Percentiles rank a stretch among this genome's conserved stretches.
Conservation (phyloP, 2,888 invertebrate species). For the Eupithecia dodoneata region DNA sequence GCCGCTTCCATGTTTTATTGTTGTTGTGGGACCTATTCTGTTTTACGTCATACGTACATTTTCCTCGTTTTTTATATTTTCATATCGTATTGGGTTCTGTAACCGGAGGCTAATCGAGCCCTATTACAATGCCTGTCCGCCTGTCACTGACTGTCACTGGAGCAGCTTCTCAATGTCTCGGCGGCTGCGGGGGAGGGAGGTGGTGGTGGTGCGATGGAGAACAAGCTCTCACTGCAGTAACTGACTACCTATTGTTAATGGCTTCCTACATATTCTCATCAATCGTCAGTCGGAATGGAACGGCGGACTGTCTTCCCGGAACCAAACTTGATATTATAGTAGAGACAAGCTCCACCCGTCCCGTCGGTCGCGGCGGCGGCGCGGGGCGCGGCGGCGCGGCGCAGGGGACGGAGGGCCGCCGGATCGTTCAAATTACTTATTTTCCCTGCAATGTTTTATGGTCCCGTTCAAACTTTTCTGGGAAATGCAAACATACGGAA, state of each 20-base stretch:
- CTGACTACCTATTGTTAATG: background rate
- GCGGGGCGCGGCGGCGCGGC: too few species aligned
- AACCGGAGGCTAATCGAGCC: background rate
- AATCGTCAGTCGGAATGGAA: background rate
- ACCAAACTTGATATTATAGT: background rate
- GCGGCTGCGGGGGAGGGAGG: background rate
- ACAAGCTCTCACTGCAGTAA: too few species aligned
- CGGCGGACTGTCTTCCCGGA: too few species aligned
- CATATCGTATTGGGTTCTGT: background rate
- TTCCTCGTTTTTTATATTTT: background rate
- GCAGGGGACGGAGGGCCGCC: too few species aligned
- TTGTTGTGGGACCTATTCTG: slow-evolving; percentile 8
- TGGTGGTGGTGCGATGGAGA: too few species aligned
- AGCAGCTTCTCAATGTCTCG: background rate
- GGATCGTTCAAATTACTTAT: too few species aligned
- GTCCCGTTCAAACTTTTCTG: too few species aligned
- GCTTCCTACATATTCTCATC: background rate
- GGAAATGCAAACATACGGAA: too few species aligned
- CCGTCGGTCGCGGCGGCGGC: too few species aligned
- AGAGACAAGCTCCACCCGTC: too few species aligned
- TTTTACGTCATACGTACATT: slow-evolving; percentile 1
- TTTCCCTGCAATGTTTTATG: too few species aligned
- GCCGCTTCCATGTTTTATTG: slow-evolving; percentile 9
- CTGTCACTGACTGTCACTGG: background rate
- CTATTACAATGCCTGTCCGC: background rate